Conservation (phyloP, 2,113 vertebrate genomes). For the Chascanopsetta lugubris region DNA sequence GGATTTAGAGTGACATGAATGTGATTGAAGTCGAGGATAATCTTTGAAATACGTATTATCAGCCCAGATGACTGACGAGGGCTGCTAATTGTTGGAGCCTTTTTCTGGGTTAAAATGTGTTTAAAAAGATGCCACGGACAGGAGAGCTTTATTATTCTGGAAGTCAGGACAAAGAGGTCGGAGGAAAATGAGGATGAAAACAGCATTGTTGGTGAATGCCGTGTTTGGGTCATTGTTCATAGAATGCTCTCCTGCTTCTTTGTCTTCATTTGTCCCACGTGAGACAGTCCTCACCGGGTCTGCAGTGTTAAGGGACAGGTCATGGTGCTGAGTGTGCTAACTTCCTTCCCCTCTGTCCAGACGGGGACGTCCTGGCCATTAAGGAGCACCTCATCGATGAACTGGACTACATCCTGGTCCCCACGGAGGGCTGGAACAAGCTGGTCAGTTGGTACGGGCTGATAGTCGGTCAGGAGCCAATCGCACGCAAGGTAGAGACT, state of each 20-base stretch:
- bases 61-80: too few species aligned
- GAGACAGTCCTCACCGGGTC: constrained; percentile 23
- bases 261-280: constrained; percentile 45
- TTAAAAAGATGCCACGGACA: too few species aligned
- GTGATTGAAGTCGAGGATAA: too few species aligned
- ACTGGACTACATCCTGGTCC: constrained; percentile 97
- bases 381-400: constrained; percentile 99
- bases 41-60: too few species aligned
- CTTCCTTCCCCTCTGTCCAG: constrained; percentile 66
- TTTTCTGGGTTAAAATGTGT: too few species aligned
- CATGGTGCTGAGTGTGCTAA: constrained; percentile 1
- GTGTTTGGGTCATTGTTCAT: constrained; percentile 16
- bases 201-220: constrained; percentile 33
- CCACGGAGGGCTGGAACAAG: constrained; percentile 98
- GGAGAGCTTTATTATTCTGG: constrained; percentile 44
- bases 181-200: constrained; percentile 41
- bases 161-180: constrained; percentile 38
- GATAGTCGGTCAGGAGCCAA: constrained; percentile 92
- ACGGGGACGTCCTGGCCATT: constrained; percentile 93
- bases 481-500: constrained; percentile 91
- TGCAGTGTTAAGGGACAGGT: constrained; percentile 4
- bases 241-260: constrained; percentile 62
- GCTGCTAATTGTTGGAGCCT: too few species aligned
- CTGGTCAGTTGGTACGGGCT: constrained; percentile 97
- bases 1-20: too few species aligned